Conservation (phyloP, 1,140 invertebrate species). For the Geopemphigus sp. region DNA sequence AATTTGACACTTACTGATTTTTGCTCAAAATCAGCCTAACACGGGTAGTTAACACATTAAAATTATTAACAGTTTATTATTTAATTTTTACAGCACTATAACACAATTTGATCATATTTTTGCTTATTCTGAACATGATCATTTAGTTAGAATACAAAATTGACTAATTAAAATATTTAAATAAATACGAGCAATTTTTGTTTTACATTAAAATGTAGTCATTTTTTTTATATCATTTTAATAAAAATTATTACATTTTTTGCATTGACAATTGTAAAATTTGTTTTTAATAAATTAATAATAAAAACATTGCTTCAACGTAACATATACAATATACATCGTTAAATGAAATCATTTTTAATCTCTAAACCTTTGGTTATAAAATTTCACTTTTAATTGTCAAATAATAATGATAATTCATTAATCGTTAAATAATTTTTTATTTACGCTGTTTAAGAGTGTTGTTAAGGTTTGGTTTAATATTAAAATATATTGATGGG, state of each 20-base stretch:
- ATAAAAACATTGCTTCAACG: background rate
- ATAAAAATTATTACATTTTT: background rate
- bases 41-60: conserved; percentile 49
- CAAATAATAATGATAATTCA: background rate
- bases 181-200: too few species aligned
- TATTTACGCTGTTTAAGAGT: too few species aligned
- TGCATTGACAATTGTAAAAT: background rate
- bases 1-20: conserved; percentile 36
- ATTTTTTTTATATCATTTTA: background rate
- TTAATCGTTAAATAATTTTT: background rate
- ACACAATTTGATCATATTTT: conserved; percentile 15
- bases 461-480: too few species aligned
- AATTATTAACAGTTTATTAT: conserved; percentile 31
- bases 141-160: background rate
- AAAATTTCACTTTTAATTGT: background rate
- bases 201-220: background rate
- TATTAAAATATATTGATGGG: too few species aligned
- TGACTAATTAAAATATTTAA: conserved; percentile 15
- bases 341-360: background rate
- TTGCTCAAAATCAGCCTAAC: conserved; percentile 27
- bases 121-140: background rate
- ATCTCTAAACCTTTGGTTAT: too few species aligned
- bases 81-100: conserved; percentile 32
- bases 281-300: conserved; percentile 4
- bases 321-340: background rate